Evolutionary conservation across 1,140 invertebrate species (phyloP).

Genomic region (Brachionus calyciflorus): DNA sequence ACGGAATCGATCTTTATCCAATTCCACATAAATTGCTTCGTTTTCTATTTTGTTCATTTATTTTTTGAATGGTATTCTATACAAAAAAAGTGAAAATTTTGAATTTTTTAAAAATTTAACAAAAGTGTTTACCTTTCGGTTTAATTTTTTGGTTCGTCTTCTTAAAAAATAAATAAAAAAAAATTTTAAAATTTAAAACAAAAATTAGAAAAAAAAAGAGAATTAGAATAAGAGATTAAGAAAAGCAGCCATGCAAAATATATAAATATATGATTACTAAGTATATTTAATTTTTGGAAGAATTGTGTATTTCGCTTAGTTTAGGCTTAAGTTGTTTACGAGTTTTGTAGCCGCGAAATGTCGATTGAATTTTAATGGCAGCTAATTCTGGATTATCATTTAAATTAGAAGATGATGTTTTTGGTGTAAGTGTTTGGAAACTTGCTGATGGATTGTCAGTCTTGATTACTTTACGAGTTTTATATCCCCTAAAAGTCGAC

Average conservation of each 20-base stretch:
- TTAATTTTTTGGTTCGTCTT: not conserved
- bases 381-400: conserved; percentile 6
- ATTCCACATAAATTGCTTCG: too few relatives aligned
- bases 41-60: too few relatives aligned
- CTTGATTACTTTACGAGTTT: conserved; percentile 68
- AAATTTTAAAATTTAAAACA: too few relatives aligned
- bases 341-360: conserved; percentile 34
- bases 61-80: too few relatives aligned
- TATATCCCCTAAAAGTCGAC: conserved; percentile 83
- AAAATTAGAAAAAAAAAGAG: not conserved
- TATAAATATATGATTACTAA: conserved; percentile 1
- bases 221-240: not conserved
- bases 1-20: too few relatives aligned
- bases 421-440: too few relatives aligned
- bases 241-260: not conserved
- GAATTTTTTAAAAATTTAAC: too few relatives aligned
- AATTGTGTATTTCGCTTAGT: not conserved
- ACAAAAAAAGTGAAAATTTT: too few relatives aligned
- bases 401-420: not conserved
- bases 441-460: too few relatives aligned
- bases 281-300: not conserved
- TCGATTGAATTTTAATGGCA: conserved; percentile 42
- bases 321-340: conserved; percentile 40
- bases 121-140: not conserved
- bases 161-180: not conserved